Evolutionary conservation across 2,888 invertebrate species (phyloP), one percentile per base, ranked within the genome.

Genomic region (Leptopilina drosophilae): DNA sequence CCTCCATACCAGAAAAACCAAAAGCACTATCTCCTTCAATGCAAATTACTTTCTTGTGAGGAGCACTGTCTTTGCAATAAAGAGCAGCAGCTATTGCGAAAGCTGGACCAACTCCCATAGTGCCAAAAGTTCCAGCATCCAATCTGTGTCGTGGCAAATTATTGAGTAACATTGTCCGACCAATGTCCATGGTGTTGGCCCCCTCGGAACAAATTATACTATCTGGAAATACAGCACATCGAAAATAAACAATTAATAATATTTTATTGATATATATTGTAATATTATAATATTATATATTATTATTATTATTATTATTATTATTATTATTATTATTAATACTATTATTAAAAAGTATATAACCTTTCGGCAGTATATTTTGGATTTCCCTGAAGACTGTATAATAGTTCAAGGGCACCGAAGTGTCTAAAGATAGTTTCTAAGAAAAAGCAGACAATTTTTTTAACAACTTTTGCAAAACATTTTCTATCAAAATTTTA

Each of bases 111-210:
- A 98, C 98, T 62, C 98, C 98, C 98, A 98, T 98, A 1, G 98
- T 98, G 15, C 98, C 99, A 92, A 98, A 99, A 5, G 98, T 98
- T 78, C 98, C 99, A 7, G 99, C 99, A 92, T 99, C 99, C 5
- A 99, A 93, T 80, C 98, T 94, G 89, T 97, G 98, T 65, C 98
- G 93, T 0, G 98, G 97, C 84, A 95, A 93, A 85, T 94, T 94
- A 91, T 98, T 98, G n/a, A 95, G 93, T 59, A 99, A 92, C 92
- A 98, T 95, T 0, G 97, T 95, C 67, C 99, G 94, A 0, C 99
- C 98, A 89, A 99, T 99, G 90, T 99, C 99, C 99, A 99, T 99
- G 0, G 99, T 99, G 92, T 99, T 99, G 56, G 99, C 98, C 33
- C 99, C 99, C 92, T 99, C 99, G 89, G 98, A 98, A 46, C 98